Percentiles rank a stretch among this genome's conserved stretches.
Conservation (phyloP, 2,797 vertebrate species). For the Xiphophorus birchmanni region DNA sequence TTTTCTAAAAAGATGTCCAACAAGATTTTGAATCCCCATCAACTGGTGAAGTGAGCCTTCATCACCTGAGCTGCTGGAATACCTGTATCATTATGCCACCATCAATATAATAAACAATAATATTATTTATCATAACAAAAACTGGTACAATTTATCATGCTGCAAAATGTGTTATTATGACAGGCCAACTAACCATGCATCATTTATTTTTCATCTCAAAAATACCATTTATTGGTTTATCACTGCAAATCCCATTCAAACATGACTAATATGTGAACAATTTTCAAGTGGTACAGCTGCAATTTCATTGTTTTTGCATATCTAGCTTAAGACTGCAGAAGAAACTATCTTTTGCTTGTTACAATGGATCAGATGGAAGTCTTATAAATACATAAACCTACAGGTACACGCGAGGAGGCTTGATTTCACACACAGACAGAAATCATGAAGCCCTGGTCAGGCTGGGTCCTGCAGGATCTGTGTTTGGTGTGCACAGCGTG, state of each 20-base stretch:
- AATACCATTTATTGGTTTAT: background rate
- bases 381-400: background rate
- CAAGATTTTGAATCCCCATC: background rate
- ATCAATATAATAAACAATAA: too few relatives aligned
- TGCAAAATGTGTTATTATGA: too few relatives aligned
- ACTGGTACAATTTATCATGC: too few relatives aligned
- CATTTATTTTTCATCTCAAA: background rate
- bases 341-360: background rate
- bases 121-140: too few relatives aligned
- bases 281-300: background rate
- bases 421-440: slow-evolving; percentile 3
- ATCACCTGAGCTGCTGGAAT: background rate
- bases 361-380: background rate
- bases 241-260: background rate
- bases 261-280: background rate
- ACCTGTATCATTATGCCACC: too few relatives aligned
- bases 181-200: background rate
- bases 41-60: background rate
- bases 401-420: background rate
- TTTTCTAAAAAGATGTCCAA: background rate
- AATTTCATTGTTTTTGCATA: background rate
- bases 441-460: slow-evolving; percentile 13
- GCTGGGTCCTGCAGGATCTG: slow-evolving; percentile 26
- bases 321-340: background rate
- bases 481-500: slow-evolving; percentile 25